Evolutionary conservation across 1,140 invertebrate genomes (phyloP).

Genomic region (Campoletis sonorensis): DNA sequence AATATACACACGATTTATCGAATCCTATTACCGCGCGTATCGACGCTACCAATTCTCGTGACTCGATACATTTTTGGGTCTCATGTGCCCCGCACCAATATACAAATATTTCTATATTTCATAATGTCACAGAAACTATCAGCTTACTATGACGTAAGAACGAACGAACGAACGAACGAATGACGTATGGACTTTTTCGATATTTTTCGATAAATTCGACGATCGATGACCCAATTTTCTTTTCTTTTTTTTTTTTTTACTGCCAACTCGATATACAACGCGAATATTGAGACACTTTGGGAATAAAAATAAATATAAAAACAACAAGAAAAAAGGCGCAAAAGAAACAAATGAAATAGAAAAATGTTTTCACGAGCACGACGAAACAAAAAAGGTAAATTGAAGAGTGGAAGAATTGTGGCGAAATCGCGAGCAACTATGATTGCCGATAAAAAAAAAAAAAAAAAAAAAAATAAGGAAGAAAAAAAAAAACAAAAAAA

Average conservation of each 20-base stretch:
- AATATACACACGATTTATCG: slow-evolving; percentile 26
- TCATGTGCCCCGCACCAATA: neutral
- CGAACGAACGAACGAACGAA: neutral
- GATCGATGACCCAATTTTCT: too few relatives aligned
- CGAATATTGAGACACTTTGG: too few relatives aligned
- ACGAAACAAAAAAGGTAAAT: neutral
- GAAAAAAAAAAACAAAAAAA: neutral
- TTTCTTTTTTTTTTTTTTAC: too few relatives aligned
- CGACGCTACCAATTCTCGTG: neutral
- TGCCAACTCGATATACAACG: too few relatives aligned
- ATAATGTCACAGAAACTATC: neutral
- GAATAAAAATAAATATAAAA: too few relatives aligned
- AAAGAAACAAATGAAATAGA: neutral
- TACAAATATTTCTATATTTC: neutral
- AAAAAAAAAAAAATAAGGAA: too few relatives aligned
- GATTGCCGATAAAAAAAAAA: slow-evolving; percentile 4
- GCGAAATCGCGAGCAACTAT: neutral
- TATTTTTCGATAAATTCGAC: too few relatives aligned
- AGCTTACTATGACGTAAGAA: neutral
- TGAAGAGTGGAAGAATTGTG: neutral
- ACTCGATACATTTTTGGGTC: slow-evolving; percentile 16
- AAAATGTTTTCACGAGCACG: neutral
- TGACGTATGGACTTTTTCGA: neutral
- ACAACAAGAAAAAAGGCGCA: neutral
- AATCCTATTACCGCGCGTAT: slow-evolving; percentile 19